Evolutionary conservation across 2,797 vertebrate genomes (phyloP), one percentile per base, ranked within the genome.

Genomic region (Hydrocynus forskahlii): DNA sequence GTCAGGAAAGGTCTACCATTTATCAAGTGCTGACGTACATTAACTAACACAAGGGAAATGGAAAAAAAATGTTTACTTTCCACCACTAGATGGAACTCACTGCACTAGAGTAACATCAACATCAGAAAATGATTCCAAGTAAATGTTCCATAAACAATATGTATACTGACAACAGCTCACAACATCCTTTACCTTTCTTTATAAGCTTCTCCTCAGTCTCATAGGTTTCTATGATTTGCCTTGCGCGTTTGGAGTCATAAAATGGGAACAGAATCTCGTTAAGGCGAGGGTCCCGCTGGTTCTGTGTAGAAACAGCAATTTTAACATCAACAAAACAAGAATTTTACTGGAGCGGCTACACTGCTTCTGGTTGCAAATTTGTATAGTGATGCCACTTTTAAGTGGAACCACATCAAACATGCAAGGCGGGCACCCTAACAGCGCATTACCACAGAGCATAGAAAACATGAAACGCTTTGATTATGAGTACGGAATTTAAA

Each of bases 231-330:
- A 99, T 95, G 91, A 99, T 99, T 93, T 97, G 97, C 95, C 95
- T 97, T 83, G 96, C 97, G 92, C 98, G 96, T 94, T 99, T 99
- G 78, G 92, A 91, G 87, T 99, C 97, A 87, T 98, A 99, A 92
- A 99, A 99, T 0, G 98, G 98, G 91, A 99, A 99, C 81, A 99
- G 95, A 93, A 99, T 99, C 93, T 99, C 98, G 81, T 99, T 99
- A 92, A 99, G 92, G 78, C 98, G 94, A 67, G 98, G 98, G 85
- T 99, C 98, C 78, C 98, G 96, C 89, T 99, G 98, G 90, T 97
- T 97, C 98, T 88, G 71, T 50, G 66, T 29, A 86, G 35, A 60
- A 7, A 73, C 64, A 64, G 54, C 9, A 16, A 23, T 59, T 48
- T 25, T 25, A 64, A 64, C 62, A 38, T 38, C 62, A 64, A 63